phyloP scores from a whole-genome alignment of 2,888 invertebrate genomes.

The Leptinotarsa peninsularis region DNA sequence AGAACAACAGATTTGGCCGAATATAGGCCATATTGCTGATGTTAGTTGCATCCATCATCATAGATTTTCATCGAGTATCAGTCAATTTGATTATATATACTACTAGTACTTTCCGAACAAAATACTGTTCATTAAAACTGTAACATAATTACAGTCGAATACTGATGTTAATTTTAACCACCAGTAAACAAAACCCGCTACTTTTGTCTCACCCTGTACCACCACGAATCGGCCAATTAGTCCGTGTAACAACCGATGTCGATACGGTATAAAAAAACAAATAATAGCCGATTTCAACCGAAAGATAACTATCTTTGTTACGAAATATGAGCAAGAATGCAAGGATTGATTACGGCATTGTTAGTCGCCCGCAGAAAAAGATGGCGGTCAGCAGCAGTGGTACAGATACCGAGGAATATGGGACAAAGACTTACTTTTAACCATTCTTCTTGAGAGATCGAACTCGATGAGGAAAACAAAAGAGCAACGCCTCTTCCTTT shows the following conservation, averaged over 20 bases:
- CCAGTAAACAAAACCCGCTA: too few relatives aligned
- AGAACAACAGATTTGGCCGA: too few relatives aligned
- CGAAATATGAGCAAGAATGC: constrained; percentile 17
- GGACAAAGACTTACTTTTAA: constrained; percentile 9
- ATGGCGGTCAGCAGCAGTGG: constrained; percentile 2
- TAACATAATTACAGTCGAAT: background rate
- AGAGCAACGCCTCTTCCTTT: background rate
- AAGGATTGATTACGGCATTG: constrained; percentile 11
- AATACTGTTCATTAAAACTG: too few relatives aligned
- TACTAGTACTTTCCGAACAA: too few relatives aligned
- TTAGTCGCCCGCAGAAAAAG: constrained; percentile 5
- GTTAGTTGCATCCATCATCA: too few relatives aligned
- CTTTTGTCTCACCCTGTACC: too few relatives aligned
- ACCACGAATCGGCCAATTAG: constrained; percentile 9
- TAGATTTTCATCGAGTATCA: too few relatives aligned
- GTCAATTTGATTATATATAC: too few relatives aligned
- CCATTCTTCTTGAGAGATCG: constrained; percentile 1
- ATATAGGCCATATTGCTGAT: too few relatives aligned
- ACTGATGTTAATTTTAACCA: background rate
- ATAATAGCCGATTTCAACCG: constrained; percentile 8
- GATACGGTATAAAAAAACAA: constrained; percentile 19
- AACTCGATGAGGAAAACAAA: constrained; percentile 2
- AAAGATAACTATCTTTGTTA: constrained; percentile 15
- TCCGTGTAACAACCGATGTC: constrained; percentile 14
- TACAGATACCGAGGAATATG: constrained; percentile 6